Evolutionary conservation across 2,797 vertebrate genomes (phyloP), one percentile per base, ranked within the genome.

Genomic region (Cirrhinus molitorella): DNA sequence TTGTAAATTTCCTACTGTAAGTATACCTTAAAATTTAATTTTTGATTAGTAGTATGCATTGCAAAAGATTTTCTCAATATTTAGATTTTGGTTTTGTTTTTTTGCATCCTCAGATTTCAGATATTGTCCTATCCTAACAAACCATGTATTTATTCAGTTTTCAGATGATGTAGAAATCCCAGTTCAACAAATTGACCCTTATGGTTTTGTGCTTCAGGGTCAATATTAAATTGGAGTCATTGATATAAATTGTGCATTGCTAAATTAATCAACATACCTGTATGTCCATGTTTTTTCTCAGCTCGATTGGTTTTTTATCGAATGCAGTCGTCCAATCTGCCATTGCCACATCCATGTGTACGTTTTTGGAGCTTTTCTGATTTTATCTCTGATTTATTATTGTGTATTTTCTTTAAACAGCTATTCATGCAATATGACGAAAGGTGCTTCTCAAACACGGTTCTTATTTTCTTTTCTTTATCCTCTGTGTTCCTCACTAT

Each of bases 401-500:
- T 55, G 72, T 40, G 45, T 65, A 9, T 72, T 81, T 87, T 53
- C 53, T 67, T 34, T 49, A 65, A 80, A 85, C 34, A 1, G 23
- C 57, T 17, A 61, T 51, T 75, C 83, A 72, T 47, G 77, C 19
- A 13, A 84, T 37, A 31, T 68, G 43, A 66, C 31, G 68, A 79
- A 77, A 79, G 57, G 61, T 59, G 55, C 73, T 61, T 77, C 45
- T 80, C 70, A 84, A 84, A 84, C 74, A 51, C 31, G 49, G 49
- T 37, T 55, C 79, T 43, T 85, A 23, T 40, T 11, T 79, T 75
- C 88, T 81, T 85, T 67, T 82, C 43, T 34, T 75, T 43, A 65
- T 84, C 66, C 80, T 83, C 47, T 71, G 79, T 85, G 49, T 76
- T 53, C 66, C 63, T 86, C 77, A 55, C 85, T 84, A 49, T 80